Base-by-base conservation (phyloP, 1,140 invertebrate genomes). In the Cydia pomonella region DNA sequence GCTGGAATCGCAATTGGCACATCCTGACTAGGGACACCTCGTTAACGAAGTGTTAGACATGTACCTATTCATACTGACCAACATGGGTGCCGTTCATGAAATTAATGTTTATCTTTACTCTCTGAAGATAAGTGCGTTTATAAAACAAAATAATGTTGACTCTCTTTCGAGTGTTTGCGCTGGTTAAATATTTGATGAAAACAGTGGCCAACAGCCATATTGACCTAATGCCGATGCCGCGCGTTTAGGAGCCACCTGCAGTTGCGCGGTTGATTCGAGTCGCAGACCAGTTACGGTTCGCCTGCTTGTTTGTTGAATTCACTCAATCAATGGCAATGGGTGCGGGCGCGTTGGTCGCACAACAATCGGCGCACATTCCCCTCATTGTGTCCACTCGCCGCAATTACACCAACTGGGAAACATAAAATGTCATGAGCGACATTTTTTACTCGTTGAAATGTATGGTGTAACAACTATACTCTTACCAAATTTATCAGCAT, bases 321-420 rank as follows among this genome's bases (percentile, higher is more conserved):
- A 84, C 80, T 85, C 89, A 91, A 92, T 92, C 87, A 92, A 89
- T 91, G 88, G 84, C 81, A 73, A 85, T 91, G 88, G 88, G 90
- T 83, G 87, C 87, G 88, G 89, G 87, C 88, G 73, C 73, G 86
- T 88, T 81, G 89, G 83, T 91, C 91, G 89, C 91, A 92, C 89
- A 90, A 92, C 88, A 91, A 92, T 92, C 86, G 87, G 66, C 80
- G 84, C 83, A 85, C 85, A 90, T 92, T 92, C 89, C 89, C 90
- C 91, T 89, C 87, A 90, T 92, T 92, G 91, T 91, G 89, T 86
- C 84, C 89, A 88, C 80, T 88, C 78, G 85, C 83, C 86, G 78
- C 88, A 91, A 91, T 91, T 92, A 92, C 85, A 59, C 53, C 18
- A 59, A 59, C 53, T 0, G 0, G 21, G 3, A 21, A 23, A 23